phyloP scores from a whole-genome alignment of 92 coral and sea anemone genomes.

The Isaurus tuberculatus region DNA sequence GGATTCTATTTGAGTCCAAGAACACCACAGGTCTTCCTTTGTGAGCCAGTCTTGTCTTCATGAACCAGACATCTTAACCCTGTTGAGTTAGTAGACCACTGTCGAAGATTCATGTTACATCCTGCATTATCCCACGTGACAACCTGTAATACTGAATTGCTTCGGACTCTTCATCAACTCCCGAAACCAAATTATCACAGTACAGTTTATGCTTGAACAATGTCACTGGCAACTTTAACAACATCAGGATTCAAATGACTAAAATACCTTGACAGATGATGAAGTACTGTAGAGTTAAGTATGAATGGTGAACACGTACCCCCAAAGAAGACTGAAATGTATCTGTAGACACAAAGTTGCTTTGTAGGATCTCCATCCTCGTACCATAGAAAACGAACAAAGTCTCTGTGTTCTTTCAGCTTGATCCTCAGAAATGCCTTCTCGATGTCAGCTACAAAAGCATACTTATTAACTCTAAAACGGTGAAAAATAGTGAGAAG shows the following conservation, averaged over 20 bases:
- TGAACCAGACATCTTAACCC: constrained; percentile 20
- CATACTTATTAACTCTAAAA: constrained; percentile 48
- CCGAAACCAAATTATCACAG: constrained; percentile 40
- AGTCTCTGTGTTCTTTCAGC: constrained; percentile 45
- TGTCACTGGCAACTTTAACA: constrained; percentile 36
- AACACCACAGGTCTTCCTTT: constrained; percentile 43
- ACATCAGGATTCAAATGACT: constrained; percentile 21
- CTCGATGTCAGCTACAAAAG: constrained; percentile 62
- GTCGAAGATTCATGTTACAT: constrained; percentile 57
- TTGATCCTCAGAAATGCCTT: constrained; percentile 48
- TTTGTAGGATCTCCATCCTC: too few relatives aligned
- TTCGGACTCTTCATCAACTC: constrained; percentile 35
- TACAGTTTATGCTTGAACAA: constrained; percentile 39
- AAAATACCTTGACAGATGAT: background rate
- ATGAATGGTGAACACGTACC: too few relatives aligned
- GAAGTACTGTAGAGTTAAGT: too few relatives aligned
- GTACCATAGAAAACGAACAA: too few relatives aligned
- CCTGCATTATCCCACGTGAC: constrained; percentile 43
- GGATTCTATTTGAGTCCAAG: constrained; percentile 43
- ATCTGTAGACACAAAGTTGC: too few relatives aligned
- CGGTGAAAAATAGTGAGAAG: too few relatives aligned
- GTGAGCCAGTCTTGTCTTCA: constrained; percentile 44
- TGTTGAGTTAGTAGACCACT: constrained; percentile 53
- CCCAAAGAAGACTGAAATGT: constrained; percentile 21
- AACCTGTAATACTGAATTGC: constrained; percentile 38